Base-by-base conservation (phyloP, 1,140 invertebrate species). In the Scaptomyza pallida region DNA sequence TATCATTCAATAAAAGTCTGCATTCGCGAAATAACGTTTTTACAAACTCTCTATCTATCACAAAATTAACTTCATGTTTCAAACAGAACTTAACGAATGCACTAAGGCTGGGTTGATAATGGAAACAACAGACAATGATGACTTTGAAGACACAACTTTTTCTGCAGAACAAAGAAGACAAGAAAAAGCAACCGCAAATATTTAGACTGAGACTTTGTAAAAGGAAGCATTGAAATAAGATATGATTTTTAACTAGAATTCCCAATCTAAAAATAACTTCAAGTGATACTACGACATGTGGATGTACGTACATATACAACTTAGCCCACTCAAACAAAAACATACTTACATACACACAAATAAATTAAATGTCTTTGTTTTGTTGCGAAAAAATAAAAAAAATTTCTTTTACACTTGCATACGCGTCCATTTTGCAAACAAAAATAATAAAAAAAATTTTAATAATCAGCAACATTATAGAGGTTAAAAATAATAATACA, bases 161-260 rank as follows among this genome's bases (percentile, higher is more conserved):
- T 74, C 70, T 61, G 62, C 68, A 48, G 59, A 82, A 61, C 70
- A 68, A 78, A 73, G 54, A 57, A 75, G 35, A 68, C 26, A 67
- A 59, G 37, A 17, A 23, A 41, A 16, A 56, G 54, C 30, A 40
- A 57, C 23, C 17, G 16, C 41, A 45, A 57, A 15, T 44, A 33
- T 5, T 12, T 6, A 56, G 21, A 44, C 16, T 19, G 26, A 35
- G 51, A 21, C 15, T 41, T 30, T 30, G 37, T n/a, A 15, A 19
- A 56, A 37, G 44, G 40, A 71, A 54, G 55, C 62, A 68, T 54
- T 88, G 81, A 88, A 86, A 86, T 78, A 68, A 72, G 67, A 86
- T 85, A 85, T 75, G 55, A 48, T 61, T 72, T 81, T 72, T 77
- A 88, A 85, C 77, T 63, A 79, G 85, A 86, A 88, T 77, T 86